Conservation (phyloP, 2,797 vertebrate species). For the Harpagifer antarcticus region DNA sequence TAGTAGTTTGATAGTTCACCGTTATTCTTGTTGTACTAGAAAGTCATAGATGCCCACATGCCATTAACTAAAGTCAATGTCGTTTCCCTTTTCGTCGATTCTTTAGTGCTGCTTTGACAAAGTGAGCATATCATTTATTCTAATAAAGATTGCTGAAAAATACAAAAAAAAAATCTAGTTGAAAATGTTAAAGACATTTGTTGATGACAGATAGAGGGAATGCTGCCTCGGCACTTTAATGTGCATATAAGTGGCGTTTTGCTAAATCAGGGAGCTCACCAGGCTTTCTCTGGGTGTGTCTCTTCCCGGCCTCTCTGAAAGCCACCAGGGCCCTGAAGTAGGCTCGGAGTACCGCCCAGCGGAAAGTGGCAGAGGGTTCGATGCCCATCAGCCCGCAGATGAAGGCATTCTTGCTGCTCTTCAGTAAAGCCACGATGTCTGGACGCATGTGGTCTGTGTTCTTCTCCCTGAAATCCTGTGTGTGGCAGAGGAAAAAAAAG, state of each 20-base stretch:
- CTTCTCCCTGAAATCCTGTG: slow-evolving; percentile 98
- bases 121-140: neutral
- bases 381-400: slow-evolving; percentile 96
- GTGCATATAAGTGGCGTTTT: neutral
- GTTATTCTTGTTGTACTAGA: neutral
- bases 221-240: neutral
- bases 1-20: neutral
- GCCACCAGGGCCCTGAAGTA: slow-evolving; percentile 95
- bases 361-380: slow-evolving; percentile 95
- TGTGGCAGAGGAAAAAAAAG: neutral
- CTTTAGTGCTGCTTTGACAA: slow-evolving; percentile 2
- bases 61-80: slow-evolving; percentile 4
- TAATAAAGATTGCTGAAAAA: neutral
- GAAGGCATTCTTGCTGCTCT: slow-evolving; percentile 96
- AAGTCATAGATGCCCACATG: slow-evolving; percentile 1
- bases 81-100: neutral
- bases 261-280: slow-evolving; percentile 81
- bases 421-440: slow-evolving; percentile 95
- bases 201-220: neutral
- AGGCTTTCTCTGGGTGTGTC: slow-evolving; percentile 87
- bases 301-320: slow-evolving; percentile 92
- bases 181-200: neutral
- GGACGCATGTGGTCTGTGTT: slow-evolving; percentile 99
- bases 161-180: neutral
- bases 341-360: slow-evolving; percentile 95